Evolutionary conservation across 2,113 vertebrate species (phyloP), one percentile per base, ranked within the genome.

Genomic region (Nerophis ophidion): DNA sequence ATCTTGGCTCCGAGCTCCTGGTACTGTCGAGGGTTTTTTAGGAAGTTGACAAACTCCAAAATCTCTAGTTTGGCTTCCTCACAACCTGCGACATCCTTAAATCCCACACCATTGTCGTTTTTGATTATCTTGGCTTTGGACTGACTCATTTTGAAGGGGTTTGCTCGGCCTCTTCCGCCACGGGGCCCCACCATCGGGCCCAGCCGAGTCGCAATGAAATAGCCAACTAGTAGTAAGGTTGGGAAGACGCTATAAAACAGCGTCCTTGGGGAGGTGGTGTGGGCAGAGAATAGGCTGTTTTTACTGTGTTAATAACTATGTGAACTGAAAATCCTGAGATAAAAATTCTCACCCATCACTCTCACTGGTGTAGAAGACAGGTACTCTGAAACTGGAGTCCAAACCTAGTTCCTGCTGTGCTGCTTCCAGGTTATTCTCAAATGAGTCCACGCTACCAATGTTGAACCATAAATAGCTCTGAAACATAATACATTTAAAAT

Each of bases 31-130:
- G 96, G 96, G 72, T 95, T 96, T 87, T 96, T 96, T 61, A 98
- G 81, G 65, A 96, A 96, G 82, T 95, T 98, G 35, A 98, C 93
- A 40, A 99, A 94, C 80, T 99, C 96, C 91, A 98, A 92, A 77
- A 99, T 95, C 74, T 99, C 96, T 66, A 95, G 75, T 81, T 99
- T 98, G 71, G 95, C 96, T 80, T 99, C 96, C 73, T 98, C 95
- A 34, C 96, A 99, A 69, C 96, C 96, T 9, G 96, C 96, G 55
- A 99, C 94, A 16, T 99, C 96, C 86, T 93, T 94, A 80, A 98
- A 99, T 70, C 91, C 92, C 45, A 97, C 81, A 16, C 91, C 91
- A 47, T 93, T 92, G 67, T 93, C 93, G 60, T 93, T 93, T 58
- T 92, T 93, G 52, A 95, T 82, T 50, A 98, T 86, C 81, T 94